phyloP scores from a whole-genome alignment of 2,797 vertebrate genomes.

The Neosilurus hyrtlii region DNA sequence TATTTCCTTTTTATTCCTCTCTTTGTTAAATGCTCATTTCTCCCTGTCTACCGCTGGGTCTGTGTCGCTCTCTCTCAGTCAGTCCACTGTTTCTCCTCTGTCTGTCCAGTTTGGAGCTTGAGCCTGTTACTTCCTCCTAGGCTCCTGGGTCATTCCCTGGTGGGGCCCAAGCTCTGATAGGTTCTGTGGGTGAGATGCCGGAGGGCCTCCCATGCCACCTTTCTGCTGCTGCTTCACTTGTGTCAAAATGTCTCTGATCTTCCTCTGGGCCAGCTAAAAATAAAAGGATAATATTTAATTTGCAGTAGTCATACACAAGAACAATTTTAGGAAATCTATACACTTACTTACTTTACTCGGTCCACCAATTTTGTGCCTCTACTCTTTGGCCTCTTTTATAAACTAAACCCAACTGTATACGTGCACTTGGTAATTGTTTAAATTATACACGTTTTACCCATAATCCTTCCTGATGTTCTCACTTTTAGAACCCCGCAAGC shows the following conservation, averaged over 20 bases:
- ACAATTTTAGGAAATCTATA: not conserved
- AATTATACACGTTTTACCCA: not conserved
- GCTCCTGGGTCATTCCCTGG: constrained; percentile 67
- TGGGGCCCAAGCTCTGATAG: constrained; percentile 72
- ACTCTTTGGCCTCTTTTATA: not conserved
- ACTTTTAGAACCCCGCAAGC: not conserved
- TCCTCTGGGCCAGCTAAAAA: constrained; percentile 85
- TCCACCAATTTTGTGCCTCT: not conserved
- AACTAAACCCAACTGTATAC: not conserved
- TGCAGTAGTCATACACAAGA: not conserved
- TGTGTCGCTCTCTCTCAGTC: constrained; percentile 69
- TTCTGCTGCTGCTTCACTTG: constrained; percentile 94
- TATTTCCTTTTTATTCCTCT: constrained; percentile 54
- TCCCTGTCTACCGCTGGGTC: constrained; percentile 73
- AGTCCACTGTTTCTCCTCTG: constrained; percentile 59
- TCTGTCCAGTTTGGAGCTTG: constrained; percentile 53
- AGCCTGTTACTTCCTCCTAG: constrained; percentile 72
- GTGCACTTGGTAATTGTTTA: not conserved
- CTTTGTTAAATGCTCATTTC: constrained; percentile 53
- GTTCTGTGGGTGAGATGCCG: constrained; percentile 64
- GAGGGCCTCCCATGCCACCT: constrained; percentile 74
- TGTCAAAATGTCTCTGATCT: constrained; percentile 93
- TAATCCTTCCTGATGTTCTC: not conserved
- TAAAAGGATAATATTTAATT: not conserved
- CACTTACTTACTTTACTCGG: not conserved